A percentile compares a stretch with the other conserved stretches of the same genome.
Evolutionary conservation across 2,888 invertebrate genomes (phyloP).

Genomic region (Apamea sordens): DNA sequence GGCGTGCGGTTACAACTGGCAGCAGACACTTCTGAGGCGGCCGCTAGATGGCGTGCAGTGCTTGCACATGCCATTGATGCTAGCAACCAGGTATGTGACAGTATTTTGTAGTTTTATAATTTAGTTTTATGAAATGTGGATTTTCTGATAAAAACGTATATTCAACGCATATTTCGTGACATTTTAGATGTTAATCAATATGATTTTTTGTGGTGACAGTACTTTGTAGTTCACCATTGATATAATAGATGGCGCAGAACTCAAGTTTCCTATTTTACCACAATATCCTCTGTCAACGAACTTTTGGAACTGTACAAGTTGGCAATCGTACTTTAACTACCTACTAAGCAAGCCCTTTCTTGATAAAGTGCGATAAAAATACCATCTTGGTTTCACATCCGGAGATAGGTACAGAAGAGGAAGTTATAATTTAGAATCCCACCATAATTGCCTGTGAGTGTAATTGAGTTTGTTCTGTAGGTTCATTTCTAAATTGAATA

Average conservation of each 20-base stretch:
- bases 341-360: slow-evolving; percentile 32
- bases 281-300: slow-evolving; percentile 32
- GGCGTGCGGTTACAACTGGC: slow-evolving; percentile 94
- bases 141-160: not conserved
- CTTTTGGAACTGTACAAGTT: slow-evolving; percentile 36
- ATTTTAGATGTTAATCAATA: too few species aligned
- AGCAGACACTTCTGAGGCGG: slow-evolving; percentile 93
- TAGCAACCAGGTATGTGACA: slow-evolving; percentile 91
- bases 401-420: not conserved
- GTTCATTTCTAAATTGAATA: not conserved
- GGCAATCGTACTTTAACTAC: slow-evolving; percentile 23
- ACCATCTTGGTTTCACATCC: slow-evolving; percentile 25
- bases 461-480: not conserved
- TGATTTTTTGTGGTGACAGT: too few species aligned
- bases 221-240: slow-evolving; percentile 7
- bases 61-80: slow-evolving; percentile 94
- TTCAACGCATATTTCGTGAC: not conserved
- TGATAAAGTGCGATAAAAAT: slow-evolving; percentile 40
- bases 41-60: slow-evolving; percentile 94
- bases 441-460: too few species aligned
- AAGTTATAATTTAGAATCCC: not conserved
- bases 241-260: slow-evolving; percentile 53
- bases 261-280: not conserved
- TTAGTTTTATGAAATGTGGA: not conserved
- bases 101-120: not conserved